These are phyloP conservation scores for Diaperis boleti DNA, from an alignment of 2,888 invertebrate species.

Conservation along the genomic window DNA sequence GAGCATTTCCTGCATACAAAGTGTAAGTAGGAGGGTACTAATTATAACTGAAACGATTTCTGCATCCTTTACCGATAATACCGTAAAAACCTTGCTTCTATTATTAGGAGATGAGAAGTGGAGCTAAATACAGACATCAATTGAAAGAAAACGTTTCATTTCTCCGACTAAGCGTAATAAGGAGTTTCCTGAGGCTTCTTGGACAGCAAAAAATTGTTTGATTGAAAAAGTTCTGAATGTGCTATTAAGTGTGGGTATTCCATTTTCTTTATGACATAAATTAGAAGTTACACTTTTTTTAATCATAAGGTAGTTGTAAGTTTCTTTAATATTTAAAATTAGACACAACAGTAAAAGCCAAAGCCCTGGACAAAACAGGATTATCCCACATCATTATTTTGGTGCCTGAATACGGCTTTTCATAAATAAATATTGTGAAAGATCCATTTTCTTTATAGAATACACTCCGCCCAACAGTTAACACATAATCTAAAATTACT, in stretches of 20 bases:
- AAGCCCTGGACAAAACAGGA: too few species aligned
- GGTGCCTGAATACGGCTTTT: too few species aligned
- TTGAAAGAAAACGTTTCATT: slow-evolving; percentile 32
- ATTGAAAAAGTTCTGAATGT: slow-evolving; percentile 37
- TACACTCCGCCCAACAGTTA: too few species aligned
- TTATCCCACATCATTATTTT: too few species aligned
- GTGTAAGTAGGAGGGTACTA: slow-evolving; percentile 6
- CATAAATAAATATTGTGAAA: too few species aligned
- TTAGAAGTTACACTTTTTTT: slow-evolving; percentile 7
- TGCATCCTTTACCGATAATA: slow-evolving; percentile 14
- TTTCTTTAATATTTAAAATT: too few species aligned
- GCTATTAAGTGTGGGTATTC: slow-evolving; percentile 15
- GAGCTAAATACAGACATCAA: slow-evolving; percentile 31
- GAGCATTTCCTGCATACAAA: slow-evolving; percentile 11
- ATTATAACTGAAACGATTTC: slow-evolving; percentile 26
- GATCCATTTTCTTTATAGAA: too few species aligned
- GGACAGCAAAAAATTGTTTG: slow-evolving; percentile 24
- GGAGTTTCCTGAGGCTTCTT: slow-evolving; percentile 31
- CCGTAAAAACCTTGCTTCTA: slow-evolving; percentile 16
- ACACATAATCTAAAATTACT: too few species aligned
- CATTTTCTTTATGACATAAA: slow-evolving; percentile 8
- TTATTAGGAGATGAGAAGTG: slow-evolving; percentile 20
- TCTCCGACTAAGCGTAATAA: slow-evolving; percentile 33
- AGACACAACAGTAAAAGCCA: too few species aligned
- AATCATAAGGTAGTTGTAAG: too few species aligned